Base-by-base conservation (phyloP, 2,113 vertebrate species). In the Serinus canaria region DNA sequence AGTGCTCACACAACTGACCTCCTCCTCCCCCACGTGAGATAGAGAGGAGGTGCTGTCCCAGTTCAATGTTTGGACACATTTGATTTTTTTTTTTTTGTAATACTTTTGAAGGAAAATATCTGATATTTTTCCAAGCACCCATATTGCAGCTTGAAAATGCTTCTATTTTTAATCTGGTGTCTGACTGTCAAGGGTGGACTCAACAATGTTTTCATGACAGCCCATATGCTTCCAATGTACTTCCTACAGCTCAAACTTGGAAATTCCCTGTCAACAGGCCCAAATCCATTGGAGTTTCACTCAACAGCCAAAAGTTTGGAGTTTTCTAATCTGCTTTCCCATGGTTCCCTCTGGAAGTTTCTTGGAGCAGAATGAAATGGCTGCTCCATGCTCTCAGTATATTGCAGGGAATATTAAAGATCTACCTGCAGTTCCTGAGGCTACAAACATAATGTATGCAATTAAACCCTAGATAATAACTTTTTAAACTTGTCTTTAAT, bases 391-490 rank as follows among this genome's bases (percentile, higher is more conserved):
- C n/a, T 82, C 75, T 87, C 74, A 55, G 9, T 85, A 83, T 87
- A 95, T 84, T 89, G 55, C 67, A 91, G 81, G 73, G 73, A 73
- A 80, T 94, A 95, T 95, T 87, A 89, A 95, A 95, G 46, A 19
- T 77, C 79, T 87, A 53, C 82, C 81, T 89, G 58, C 75, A 76
- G 33, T 66, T 85, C 96, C 94, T 87, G 31, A 90, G 95, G 94
- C 92, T 94, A 94, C 69, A 85, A 95, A 83, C 3, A n/a, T 91
- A 92, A 89, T 64, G 70, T 73, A 82, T 82, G 87, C 77, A 95
- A 95, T 94, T 96, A 94, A 95, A 85, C 30, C 78, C 89, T 20
- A 83, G 94, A 89, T 94, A 95, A 95, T 95, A 85, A 95, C 66
- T 95, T 95, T 56, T 85, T 9, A 50, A 91, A 92, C 46, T 96